phyloP scores from a whole-genome alignment of 2,888 invertebrate genomes.

The Ectobius pallidus region DNA sequence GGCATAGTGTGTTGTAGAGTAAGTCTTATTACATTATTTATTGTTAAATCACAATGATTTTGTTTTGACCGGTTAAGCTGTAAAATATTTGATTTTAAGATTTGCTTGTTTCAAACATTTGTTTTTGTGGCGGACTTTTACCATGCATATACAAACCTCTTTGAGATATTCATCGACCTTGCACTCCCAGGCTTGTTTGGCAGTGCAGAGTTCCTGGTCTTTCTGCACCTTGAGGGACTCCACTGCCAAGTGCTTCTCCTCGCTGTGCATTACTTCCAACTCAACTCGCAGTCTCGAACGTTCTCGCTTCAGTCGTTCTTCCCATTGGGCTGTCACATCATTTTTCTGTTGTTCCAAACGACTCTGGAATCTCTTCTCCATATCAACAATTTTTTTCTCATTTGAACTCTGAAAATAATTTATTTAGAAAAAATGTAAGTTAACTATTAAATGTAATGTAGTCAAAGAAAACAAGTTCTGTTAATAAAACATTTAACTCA shows the following conservation, averaged over 20 bases:
- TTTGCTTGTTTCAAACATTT: too few species aligned
- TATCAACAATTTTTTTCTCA: slow-evolving; percentile 55
- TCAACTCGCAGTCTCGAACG: slow-evolving; percentile 66
- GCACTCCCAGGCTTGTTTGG: slow-evolving; percentile 61
- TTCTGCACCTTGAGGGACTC: slow-evolving; percentile 62
- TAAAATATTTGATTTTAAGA: too few species aligned
- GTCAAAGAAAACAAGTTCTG: too few species aligned
- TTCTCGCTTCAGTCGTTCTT: slow-evolving; percentile 66
- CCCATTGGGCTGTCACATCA: slow-evolving; percentile 62
- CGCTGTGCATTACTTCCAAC: slow-evolving; percentile 64
- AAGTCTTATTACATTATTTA: too few species aligned
- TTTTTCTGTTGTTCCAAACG: slow-evolving; percentile 57
- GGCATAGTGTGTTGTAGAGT: too few species aligned
- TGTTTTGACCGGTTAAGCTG: too few species aligned
- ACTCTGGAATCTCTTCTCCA: slow-evolving; percentile 52
- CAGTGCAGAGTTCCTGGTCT: slow-evolving; percentile 60
- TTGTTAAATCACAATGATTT: too few species aligned
- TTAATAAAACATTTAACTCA: background rate
- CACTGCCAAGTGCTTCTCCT: slow-evolving; percentile 64
- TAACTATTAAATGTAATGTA: background rate
- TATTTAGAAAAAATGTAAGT: too few species aligned
- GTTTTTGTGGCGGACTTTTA: too few species aligned
- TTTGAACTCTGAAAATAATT: slow-evolving; percentile 37
- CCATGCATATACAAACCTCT: too few species aligned
- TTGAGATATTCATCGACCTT: slow-evolving; percentile 57